Evolutionary conservation across 2,888 invertebrate genomes (phyloP), one percentile per base, ranked within the genome.

Genomic region (Cantharis rustica): DNA sequence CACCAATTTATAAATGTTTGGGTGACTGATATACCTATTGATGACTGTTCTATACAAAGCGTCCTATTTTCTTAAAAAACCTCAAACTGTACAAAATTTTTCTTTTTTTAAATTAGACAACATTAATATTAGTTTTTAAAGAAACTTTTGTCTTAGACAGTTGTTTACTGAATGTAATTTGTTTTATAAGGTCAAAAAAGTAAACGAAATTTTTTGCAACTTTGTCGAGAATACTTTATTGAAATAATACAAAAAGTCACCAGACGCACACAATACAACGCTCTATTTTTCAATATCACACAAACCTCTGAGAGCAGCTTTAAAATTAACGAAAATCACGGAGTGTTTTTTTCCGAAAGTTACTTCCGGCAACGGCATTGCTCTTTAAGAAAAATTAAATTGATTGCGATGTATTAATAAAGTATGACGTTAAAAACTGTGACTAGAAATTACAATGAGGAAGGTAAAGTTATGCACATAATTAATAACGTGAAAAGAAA

Each of bases 21-120:
- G 77, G 85, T 87, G 87, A 87, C 86, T 86, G 86, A 87, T 87
- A 85, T 86, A 87, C 87, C 86, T 85, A 86, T 86, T 86, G 87
- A 87, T 87, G 87, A 85, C 86, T 86, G 84, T 82, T 85, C 85
- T 83, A 84, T 85, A 84, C 85, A 84, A 84, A 85, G 83, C 83
- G 84, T 84, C 84, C 85, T 82, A 85, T 86, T 86, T 86, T 84
- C 85, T 84, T 81, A 80, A 80, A 79, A 79, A 78, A 80, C 78
- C 78, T 78, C 77, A 77, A 80, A 82, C 81, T 80, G 80, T 79
- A 79, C 79, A 76, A 79, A 79, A 81, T 82, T 82, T 81, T 81
- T 81, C 81, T 79, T 79, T 79, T 80, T 79, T 80, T 75, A 76
- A 75, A 79, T 79, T 79, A 79, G 76, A 72, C 73, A 73, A 66